phyloP scores from a whole-genome alignment of 2,113 vertebrate species.

The Oryzias javanicus region DNA sequence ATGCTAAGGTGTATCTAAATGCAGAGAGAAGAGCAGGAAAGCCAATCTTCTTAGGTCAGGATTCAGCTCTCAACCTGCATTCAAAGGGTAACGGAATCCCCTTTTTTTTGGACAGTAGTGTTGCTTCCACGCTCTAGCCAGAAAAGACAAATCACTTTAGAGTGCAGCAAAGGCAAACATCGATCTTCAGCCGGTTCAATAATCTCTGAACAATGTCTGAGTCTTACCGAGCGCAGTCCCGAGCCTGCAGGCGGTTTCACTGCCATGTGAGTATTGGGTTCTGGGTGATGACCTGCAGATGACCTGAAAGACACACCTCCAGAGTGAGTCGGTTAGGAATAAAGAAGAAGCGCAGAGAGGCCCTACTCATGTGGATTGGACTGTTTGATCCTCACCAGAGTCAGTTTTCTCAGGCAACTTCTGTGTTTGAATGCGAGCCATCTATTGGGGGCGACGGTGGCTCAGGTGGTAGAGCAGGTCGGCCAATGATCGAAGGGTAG shows the following conservation, averaged over 20 bases:
- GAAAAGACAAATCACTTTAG: background rate
- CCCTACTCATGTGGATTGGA: background rate
- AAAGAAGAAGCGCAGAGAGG: background rate
- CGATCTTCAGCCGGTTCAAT: background rate
- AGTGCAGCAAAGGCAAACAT: background rate
- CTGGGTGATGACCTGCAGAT: background rate
- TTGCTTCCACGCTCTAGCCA: background rate
- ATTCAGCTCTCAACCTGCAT: background rate
- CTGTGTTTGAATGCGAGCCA: no score
- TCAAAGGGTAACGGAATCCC: background rate
- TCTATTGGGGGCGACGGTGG: no score
- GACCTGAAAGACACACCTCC: background rate
- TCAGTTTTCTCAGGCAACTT: no score
- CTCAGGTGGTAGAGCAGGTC: no score
- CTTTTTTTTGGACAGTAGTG: background rate
- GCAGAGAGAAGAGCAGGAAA: background rate
- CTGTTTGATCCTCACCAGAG: no score
- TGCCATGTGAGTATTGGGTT: background rate
- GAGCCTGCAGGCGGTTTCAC: background rate
- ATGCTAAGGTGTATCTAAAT: background rate
- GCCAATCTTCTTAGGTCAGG: conserved; percentile 1
- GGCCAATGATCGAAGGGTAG: no score
- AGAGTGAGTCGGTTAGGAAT: background rate
- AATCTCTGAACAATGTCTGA: background rate
- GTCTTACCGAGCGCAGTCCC: background rate